Conservation (phyloP, 1,140 invertebrate genomes). For the Laupala kohalensis region DNA sequence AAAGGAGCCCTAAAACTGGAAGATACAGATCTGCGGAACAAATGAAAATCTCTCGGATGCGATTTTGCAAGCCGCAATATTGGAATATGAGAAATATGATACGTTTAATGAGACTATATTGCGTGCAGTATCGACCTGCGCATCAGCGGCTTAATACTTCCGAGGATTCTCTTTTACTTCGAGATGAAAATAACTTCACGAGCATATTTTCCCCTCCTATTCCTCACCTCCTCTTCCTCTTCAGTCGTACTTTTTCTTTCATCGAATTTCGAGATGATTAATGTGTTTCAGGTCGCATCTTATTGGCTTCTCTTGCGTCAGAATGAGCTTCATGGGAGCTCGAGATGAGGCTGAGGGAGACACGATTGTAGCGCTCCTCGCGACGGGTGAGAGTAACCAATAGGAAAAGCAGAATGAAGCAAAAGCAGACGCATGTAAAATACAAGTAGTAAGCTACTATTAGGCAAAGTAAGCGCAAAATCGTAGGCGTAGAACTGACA, state of each 20-base stretch:
- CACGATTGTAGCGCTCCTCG: not conserved
- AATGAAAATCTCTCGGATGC: no score
- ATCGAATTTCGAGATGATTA: not conserved
- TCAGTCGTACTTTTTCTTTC: not conserved
- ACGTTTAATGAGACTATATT: not conserved
- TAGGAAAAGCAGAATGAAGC: no score
- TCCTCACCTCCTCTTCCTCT: no score
- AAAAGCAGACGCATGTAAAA: no score
- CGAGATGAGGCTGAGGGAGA: not conserved
- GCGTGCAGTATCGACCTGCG: not conserved
- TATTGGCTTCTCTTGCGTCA: not conserved
- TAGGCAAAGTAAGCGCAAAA: no score
- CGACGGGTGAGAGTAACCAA: no score
- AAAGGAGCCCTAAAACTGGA: no score
- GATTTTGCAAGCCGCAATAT: not conserved
- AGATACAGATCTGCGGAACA: no score
- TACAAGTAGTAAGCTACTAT: no score
- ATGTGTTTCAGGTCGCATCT: not conserved
- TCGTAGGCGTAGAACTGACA: no score
- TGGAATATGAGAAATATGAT: not conserved
- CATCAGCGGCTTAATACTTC: not conserved
- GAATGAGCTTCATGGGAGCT: not conserved
- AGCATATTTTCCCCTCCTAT: no score
- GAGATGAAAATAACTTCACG: not conserved
- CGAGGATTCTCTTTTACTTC: not conserved